Base-by-base conservation (phyloP, 1,140 invertebrate species). In the Tachypleus tridentatus region DNA sequence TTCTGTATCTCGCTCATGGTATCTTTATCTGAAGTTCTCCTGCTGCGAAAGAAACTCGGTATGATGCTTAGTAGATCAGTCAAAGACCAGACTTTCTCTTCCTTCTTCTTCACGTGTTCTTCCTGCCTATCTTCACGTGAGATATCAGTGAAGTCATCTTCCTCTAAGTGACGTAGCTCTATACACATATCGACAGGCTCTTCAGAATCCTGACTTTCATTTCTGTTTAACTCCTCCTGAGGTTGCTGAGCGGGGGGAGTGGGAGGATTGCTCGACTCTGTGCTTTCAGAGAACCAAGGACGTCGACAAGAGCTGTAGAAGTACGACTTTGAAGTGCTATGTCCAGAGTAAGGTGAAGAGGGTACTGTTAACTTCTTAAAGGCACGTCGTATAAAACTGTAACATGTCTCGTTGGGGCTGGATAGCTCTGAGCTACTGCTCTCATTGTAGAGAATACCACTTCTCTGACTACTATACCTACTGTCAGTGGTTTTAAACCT, bases 371-470 rank as follows among this genome's bases (percentile, higher is more conserved):
- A 56, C 60, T 85, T 85, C 77, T 93, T 89, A 53, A 95, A 82
- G 5, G 92, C 91, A 71, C 89, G 82, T 58, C 91, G 81, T 4
- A 95, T 90, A 74, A 94, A 95, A 73, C 89, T 93, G 77, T 95
- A 95, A 74, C 92, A 95, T 5, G 90, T 92, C 78, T 94, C 92
- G 71, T 91, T 93, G 4, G 91, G 91, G 69, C 88, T 91, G 49
- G 89, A 92, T 3, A 93, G 80, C 68, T 89, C 90, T 49, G 88
- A 90, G 60, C 86, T 71, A 61, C 86, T 71, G 60, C 70, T 74
- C 51, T 70, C 66, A 61, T 62, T 70, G 50, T 64, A 58, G 6
- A 49, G 56, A 10, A 48, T 47, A 2, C 9, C 57, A 29, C 29
- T 29, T 29, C 29, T 29, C 29, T 29, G 29, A 29, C 29, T 29